Evolutionary conservation across 2,888 invertebrate species (phyloP), one percentile per base, ranked within the genome.

Genomic region (Callinectes sapidus): DNA sequence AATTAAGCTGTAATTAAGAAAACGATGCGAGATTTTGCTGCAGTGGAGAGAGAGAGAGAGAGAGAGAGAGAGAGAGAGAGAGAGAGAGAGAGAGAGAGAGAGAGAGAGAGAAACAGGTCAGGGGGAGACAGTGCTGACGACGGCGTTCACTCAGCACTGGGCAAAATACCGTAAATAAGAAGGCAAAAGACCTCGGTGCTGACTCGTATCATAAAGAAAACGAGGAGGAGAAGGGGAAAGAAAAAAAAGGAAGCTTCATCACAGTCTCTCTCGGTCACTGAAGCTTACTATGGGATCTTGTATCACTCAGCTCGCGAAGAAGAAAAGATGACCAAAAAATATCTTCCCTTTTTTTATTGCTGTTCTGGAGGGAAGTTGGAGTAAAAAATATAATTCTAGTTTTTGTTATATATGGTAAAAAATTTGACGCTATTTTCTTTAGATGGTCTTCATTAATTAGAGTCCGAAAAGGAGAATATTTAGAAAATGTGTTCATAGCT

Each of bases 61-160:
- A 55, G 55, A 55, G 55, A 55, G 55, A 61, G 28, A 71, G 71
- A 28, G 71, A 71, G n/a, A 71, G 28, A 71, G 28, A 71, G 71
- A 71, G 71, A 71, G 71, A 71, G 61, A 61, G 61, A 61, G 61
- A 61, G 86, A 87, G 35, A 87, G 35, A 87, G 39, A 39, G 86
- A 87, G 86, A 87, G 86, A 87, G 35, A 87, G 86, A 87, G 87
- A 48, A n/a, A 18, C 81, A 81, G 32, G 87, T 39, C 39, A 87
- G 42, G 87, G 48, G 87, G 1, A 54, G 48, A 35, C 35, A 14
- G 16, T 35, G 81, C 81, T 81, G 81, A 81, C 81, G 48, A 13
- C 2, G 81, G 81, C 81, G 32, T 81, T 35, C 81, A 81, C 81
- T 81, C 81, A 81, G 81, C 81, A 35, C 14, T 35, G 14, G 2